A percentile compares a stretch with the other conserved stretches of the same genome.
Conservation (phyloP, 1,140 invertebrate genomes). For the Drosophila arawakana region DNA sequence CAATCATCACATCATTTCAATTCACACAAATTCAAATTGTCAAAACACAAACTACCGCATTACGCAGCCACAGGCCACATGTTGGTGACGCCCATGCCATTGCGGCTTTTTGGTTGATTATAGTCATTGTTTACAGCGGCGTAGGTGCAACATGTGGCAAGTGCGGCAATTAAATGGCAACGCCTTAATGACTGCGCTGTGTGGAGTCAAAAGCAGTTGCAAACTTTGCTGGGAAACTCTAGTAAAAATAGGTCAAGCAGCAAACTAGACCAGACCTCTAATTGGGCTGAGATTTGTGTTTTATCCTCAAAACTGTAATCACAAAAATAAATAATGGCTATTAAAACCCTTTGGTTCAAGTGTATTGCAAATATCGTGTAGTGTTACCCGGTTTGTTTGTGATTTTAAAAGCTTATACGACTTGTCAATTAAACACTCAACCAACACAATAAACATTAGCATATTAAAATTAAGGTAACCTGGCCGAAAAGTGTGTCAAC, state of each 20-base stretch:
- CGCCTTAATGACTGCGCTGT: slow-evolving; percentile 6
- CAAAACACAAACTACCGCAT: slow-evolving; percentile 53
- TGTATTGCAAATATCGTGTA: not conserved
- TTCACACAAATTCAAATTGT: slow-evolving; percentile 40
- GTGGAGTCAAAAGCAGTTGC: not conserved
- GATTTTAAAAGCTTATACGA: slow-evolving; percentile 1
- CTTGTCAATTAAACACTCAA: slow-evolving; percentile 23
- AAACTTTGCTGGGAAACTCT: no score
- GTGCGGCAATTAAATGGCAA: slow-evolving; percentile 65
- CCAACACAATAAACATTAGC: slow-evolving; percentile 4
- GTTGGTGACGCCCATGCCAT: slow-evolving; percentile 13
- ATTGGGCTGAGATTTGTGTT: no score
- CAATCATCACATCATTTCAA: slow-evolving; percentile 35
- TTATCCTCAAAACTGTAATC: not conserved
- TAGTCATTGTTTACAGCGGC: slow-evolving; percentile 27
- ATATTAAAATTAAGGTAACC: slow-evolving; percentile 54
- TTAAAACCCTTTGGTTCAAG: not conserved
- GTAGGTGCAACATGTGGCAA: slow-evolving; percentile 54
- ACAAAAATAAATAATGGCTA: not conserved
- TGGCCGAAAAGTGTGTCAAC: slow-evolving; percentile 60
- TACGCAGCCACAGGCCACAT: slow-evolving; percentile 55
- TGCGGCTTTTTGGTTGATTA: slow-evolving; percentile 34
- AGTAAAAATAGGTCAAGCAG: no score
- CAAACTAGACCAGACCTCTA: no score
- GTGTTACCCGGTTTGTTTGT: not conserved